Evolutionary conservation across 2,888 invertebrate genomes (phyloP), one percentile per base, ranked within the genome.

Genomic region (Cephonodes hylas): DNA sequence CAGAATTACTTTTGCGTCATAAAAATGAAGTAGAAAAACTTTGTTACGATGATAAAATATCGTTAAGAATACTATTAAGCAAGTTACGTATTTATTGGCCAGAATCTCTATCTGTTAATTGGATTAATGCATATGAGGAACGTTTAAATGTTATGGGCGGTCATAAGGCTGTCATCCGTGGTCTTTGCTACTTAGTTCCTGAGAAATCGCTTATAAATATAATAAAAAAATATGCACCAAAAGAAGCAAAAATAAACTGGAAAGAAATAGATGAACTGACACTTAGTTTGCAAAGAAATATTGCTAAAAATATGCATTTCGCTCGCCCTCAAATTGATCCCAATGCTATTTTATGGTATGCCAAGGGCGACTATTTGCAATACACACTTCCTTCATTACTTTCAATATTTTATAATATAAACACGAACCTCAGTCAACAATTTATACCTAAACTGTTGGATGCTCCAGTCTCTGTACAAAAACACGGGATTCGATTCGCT

Each of bases 261-360:
- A 75, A 72, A 58, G 71, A 74, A 44, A 71, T 76, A 20, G 78
- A 88, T 64, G 83, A 84, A 68, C 65, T 77, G 42, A 68, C 75
- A 57, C 72, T 88, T 7, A 80, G 78, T 65, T 65, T 88, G 38
- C 84, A 83, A 58, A 82, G 81, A 64, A 66, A 77, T 64, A 76
- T 90, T 58, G 86, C 88, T 34, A 84, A 84, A 71, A 83, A 79
- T 46, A 88, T 91, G 88, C 85, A 88, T 66, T 70, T 77, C 22
- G 80, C 84, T 18, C 80, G 89, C 22, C 90, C 89, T 6, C 84
- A 84, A 60, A 81, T 83, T 13, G 63, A 72, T n/a, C 79, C 84
- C 6, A 80, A 84, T 38, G 64, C 71, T 3, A 69, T 89, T 42
- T 63, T 89, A 60, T 62, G 70, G 44, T 90, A 84, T 63, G 81